Percentiles rank a stretch among this genome's conserved stretches.
Conservation (phyloP, 1,140 invertebrate genomes). For the Drosophila prosaltans region DNA sequence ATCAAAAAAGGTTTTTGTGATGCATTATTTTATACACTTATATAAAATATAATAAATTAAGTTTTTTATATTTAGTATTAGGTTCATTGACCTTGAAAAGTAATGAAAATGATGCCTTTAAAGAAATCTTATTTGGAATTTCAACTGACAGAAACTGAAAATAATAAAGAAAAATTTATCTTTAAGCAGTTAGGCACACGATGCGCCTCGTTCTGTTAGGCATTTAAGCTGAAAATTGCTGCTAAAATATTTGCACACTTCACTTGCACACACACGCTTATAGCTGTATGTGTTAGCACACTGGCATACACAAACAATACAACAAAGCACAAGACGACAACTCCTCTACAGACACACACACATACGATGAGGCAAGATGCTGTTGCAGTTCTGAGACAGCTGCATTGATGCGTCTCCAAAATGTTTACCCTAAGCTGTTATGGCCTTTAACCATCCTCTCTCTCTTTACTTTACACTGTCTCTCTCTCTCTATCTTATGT, state of each 20-base stretch:
- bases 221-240: conserved; percentile 80
- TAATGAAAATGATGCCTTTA: conserved; percentile 2
- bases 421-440: conserved; percentile 67
- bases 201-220: conserved; percentile 58
- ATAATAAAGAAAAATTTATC: conserved; percentile 16
- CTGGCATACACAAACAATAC: no score
- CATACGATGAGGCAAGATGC: conserved; percentile 14
- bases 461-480: conserved; percentile 11
- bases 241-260: conserved; percentile 73
- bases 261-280: conserved; percentile 34
- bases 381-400: conserved; percentile 56
- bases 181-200: conserved; percentile 53
- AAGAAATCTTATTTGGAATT: conserved; percentile 7
- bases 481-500: conserved; percentile 25
- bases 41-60: neutral
- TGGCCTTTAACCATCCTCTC: conserved; percentile 22
- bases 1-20: no score
- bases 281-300: neutral
- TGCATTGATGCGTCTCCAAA: conserved; percentile 69
- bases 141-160: conserved; percentile 2
- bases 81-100: conserved; percentile 8
- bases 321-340: no score
- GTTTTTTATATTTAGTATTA: neutral
- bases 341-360: neutral
- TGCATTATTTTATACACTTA: no score